Evolutionary conservation across 2,888 invertebrate genomes (phyloP), one percentile per base, ranked within the genome.

Genomic region (Plutella xylostella): DNA sequence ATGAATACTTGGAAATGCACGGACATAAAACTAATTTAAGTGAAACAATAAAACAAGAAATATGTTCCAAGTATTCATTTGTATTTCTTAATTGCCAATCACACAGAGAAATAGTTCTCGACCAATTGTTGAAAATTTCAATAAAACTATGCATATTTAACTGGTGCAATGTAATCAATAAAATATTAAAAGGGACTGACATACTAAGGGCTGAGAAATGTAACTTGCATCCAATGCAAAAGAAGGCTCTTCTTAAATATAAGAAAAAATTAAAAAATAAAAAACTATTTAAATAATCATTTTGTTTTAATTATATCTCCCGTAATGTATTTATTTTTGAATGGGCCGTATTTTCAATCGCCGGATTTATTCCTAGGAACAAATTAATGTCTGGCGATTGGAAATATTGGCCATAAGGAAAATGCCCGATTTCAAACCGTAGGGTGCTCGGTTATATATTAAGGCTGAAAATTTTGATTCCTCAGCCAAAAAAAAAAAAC

Each of bases 1-100:
- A 53, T 41, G 42, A 49, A 47, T 56, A 51, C 38, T 51, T 55
- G 25, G 51, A 54, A 43, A 21, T 4, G 21, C 30, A 35, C 19
- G 28, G 45, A 19, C 40, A 50, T 15, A 5, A 21, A 14, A 34
- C 25, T 18, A 33, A 34, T 30, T 33, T 47, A 28, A 43, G 37
- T 25, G 28, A 47, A 46, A 45, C 46, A 22, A 49, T 51, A 37
- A 48, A 51, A 48, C 18, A 42, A 34, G 19, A 11, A 11, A 44
- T 50, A 9, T 20, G 21, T 25, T 46, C 51, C 41, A 51, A 49
- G 44, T 51, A 48, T 49, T 48, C 48, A 17, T 52, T 53, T 50
- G 49, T 46, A 17, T 49, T 48, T 11, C 25, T 49, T 3, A 19
- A 39, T 9, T 55, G 55, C 48, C 28, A 37, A 9, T 35, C 15